phyloP scores from a whole-genome alignment of 2,113 vertebrate genomes.

The Psittacula cyanocephala region DNA sequence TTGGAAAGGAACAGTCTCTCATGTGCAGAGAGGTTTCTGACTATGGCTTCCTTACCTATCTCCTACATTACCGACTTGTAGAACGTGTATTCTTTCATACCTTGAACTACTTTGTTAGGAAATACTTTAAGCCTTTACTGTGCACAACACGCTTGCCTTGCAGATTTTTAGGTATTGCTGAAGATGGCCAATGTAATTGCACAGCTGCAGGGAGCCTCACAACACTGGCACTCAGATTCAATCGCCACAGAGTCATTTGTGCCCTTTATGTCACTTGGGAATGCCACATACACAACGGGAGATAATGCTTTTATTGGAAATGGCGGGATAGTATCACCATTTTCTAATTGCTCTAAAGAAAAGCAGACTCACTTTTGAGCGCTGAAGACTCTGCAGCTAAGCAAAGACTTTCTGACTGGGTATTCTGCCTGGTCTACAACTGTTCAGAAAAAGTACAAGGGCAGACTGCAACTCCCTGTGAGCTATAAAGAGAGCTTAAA shows the following conservation, averaged over 20 bases:
- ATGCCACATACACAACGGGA: rapidly evolving
- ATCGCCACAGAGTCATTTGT: neutral
- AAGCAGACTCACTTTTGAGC: neutral
- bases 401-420: neutral
- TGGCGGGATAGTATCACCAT: neutral
- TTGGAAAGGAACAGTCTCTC: neutral
- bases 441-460: neutral
- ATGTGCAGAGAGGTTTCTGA: neutral
- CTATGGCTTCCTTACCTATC: neutral
- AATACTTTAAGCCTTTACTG: neutral
- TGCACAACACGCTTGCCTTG: neutral
- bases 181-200: neutral
- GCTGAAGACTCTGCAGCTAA: neutral
- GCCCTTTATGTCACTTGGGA: neutral
- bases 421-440: neutral
- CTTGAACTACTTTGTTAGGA: neutral
- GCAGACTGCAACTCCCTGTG: neutral
- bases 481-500: neutral
- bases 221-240: neutral
- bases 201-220: neutral
- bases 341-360: neutral
- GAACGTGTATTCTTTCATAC: neutral
- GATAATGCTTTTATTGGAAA: neutral
- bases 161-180: neutral
- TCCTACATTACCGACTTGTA: neutral